Conservation (phyloP, 2,888 invertebrate genomes). For the Eupithecia insigniata region DNA sequence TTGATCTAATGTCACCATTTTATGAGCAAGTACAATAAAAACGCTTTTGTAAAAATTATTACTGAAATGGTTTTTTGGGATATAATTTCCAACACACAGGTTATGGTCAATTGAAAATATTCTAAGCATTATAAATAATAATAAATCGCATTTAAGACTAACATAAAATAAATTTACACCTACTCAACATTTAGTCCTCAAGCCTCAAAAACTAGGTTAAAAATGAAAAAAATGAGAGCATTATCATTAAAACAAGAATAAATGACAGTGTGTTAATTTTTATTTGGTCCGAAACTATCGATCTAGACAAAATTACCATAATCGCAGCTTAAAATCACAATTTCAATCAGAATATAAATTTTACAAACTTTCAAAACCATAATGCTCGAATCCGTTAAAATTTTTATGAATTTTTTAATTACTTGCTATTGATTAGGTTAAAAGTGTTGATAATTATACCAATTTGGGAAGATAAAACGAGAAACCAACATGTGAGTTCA, state of each 20-base stretch:
- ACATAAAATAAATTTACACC: neutral
- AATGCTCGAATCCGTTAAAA: slow-evolving; percentile 19
- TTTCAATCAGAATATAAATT: slow-evolving; percentile 22
- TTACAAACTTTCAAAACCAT: slow-evolving; percentile 29
- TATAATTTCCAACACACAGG: neutral
- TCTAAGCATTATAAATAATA: no score
- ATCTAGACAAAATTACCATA: slow-evolving; percentile 28
- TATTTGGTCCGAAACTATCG: slow-evolving; percentile 14
- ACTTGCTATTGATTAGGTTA: slow-evolving; percentile 33
- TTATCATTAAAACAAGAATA: slow-evolving; percentile 16
- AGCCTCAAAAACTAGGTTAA: neutral
- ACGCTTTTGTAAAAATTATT: neutral
- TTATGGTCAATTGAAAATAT: no score
- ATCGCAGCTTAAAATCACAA: slow-evolving; percentile 19
- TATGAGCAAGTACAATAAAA: neutral
- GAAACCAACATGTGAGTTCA: slow-evolving; percentile 32
- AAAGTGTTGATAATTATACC: slow-evolving; percentile 37
- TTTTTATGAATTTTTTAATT: slow-evolving; percentile 18
- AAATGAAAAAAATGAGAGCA: slow-evolving; percentile 13
- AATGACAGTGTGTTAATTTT: slow-evolving; percentile 23
- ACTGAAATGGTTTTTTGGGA: neutral
- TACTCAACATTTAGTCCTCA: neutral
- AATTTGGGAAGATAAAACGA: slow-evolving; percentile 34
- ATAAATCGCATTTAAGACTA: neutral
- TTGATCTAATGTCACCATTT: neutral